A percentile compares a stretch with the other conserved stretches of the same genome.
Evolutionary conservation across 2,113 vertebrate species (phyloP).

Genomic region (Notothenia coriiceps): DNA sequence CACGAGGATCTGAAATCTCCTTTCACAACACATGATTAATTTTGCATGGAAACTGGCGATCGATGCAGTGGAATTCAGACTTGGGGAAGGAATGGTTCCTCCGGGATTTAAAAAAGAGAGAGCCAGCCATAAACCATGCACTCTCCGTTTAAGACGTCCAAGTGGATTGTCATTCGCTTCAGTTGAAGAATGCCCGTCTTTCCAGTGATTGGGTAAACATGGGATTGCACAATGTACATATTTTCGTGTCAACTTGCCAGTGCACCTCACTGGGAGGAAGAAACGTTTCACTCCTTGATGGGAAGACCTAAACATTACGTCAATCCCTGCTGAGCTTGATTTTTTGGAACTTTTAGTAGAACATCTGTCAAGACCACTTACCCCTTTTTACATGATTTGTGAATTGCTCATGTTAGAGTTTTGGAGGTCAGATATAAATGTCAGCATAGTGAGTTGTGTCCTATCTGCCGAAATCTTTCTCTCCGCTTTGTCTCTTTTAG

Average conservation of each 20-base stretch:
- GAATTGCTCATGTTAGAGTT: not conserved
- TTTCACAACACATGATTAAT: conserved; percentile 24
- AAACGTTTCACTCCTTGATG: conserved; percentile 5
- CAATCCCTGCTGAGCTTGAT: not conserved
- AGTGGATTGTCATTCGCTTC: conserved; percentile 4
- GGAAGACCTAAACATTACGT: conserved; percentile 10
- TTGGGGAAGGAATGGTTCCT: conserved; percentile 39
- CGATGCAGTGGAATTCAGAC: conserved; percentile 28
- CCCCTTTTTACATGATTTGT: not conserved
- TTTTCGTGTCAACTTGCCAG: conserved; percentile 30
- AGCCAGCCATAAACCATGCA: not conserved
- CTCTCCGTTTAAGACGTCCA: conserved; percentile 10
- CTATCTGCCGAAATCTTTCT: not conserved
- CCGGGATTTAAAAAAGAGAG: conserved; percentile 24
- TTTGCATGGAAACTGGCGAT: conserved; percentile 48
- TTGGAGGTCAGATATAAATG: not conserved
- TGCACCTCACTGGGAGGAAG: conserved; percentile 2
- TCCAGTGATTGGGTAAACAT: conserved; percentile 16
- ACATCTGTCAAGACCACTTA: not conserved
- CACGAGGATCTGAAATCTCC: conserved; percentile 27
- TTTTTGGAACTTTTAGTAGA: not conserved
- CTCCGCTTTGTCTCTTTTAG: conserved; percentile 7
- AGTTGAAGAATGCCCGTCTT: conserved; percentile 8
- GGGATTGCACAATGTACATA: conserved; percentile 33
- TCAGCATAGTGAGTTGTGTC: not conserved